Base-by-base conservation (phyloP, 2,888 invertebrate species). In the Seladonia tumulorum region DNA sequence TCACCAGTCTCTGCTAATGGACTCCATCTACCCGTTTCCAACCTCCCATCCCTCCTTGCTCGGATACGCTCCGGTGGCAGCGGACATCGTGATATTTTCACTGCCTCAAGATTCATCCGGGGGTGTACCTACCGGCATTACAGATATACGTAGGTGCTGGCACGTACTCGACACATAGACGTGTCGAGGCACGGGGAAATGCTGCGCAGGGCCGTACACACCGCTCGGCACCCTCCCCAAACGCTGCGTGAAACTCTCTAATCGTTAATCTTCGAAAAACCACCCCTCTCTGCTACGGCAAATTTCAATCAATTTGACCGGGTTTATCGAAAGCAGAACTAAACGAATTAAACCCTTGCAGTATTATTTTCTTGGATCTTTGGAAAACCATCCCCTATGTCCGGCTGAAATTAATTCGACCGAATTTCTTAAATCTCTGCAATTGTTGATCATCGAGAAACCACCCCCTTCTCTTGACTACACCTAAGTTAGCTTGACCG, bases 1-100 rank as follows among this genome's bases (percentile, higher is more conserved):
- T 92, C 92, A 91, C 90, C 87, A 89, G 91, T 53, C 53, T 87
- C 90, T 90, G 94, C 94, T 94, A 94, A 94, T 94, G 94, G 94
- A 94, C 93, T 94, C 90, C 92, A 87, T 86, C 89, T 87, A 85
- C 90, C 90, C 89, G 87, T 87, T 87, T 87, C 88, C 87, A 86
- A 89, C 90, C 60, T 29, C 63, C 90, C 89, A 87, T 87, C 90
- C 90, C 66, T 53, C 81, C 89, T 77, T 87, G 85, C 77, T 81
- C 86, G 18, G 78, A 81, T 63, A 75, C 87, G 82, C 87, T 87
- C 88, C 86, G 89, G 87, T 91, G 89, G 86, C 86, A 88, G 88
- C 89, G 89, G 90, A 92, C 90, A 90, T 91, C 91, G 90, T 91
- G 90, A 92, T 92, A 93, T 92, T 93, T 93, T 93, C 92, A 90